Evolutionary conservation across 2,888 invertebrate genomes (phyloP).

Genomic region (Pseudococcus longispinus): DNA sequence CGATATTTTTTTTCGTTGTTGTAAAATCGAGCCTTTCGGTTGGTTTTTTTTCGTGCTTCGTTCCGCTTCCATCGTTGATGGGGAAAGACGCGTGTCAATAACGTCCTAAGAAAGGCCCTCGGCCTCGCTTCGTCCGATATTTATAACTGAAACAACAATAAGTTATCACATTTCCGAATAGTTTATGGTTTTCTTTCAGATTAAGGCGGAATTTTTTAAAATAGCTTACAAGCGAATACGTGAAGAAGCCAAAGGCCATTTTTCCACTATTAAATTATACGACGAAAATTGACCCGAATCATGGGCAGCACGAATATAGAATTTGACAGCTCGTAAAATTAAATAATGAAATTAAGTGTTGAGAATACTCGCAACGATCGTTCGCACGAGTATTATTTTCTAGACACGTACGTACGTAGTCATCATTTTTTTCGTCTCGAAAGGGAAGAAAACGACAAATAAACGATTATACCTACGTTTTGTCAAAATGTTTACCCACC

Average conservation of each 20-base stretch:
- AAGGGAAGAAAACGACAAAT: not conserved
- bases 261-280: not conserved
- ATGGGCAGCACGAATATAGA: not conserved
- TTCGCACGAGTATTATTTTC: not conserved
- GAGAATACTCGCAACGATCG: not conserved
- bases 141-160: conserved; percentile 33
- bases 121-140: not conserved
- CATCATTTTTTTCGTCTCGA: not conserved
- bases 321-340: not conserved
- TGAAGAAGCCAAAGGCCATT: not conserved
- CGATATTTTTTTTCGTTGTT: conserved; percentile 20
- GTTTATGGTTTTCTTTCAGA: conserved; percentile 12
- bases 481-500: not conserved
- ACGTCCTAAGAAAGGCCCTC: not conserved
- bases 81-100: conserved; percentile 4
- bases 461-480: not conserved
- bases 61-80: not conserved
- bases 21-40: not conserved
- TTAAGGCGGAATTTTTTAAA: conserved; percentile 12
- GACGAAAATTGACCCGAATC: not conserved
- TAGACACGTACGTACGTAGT: not conserved
- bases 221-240: conserved; percentile 1
- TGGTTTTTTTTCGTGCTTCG: not conserved
- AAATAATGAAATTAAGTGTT: conserved; percentile 8
- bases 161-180: conserved; percentile 28